These are phyloP conservation scores for Oceanodroma leucorhoa DNA, from an alignment of 2,797 vertebrate genomes.

Conservation along the genomic window DNA sequence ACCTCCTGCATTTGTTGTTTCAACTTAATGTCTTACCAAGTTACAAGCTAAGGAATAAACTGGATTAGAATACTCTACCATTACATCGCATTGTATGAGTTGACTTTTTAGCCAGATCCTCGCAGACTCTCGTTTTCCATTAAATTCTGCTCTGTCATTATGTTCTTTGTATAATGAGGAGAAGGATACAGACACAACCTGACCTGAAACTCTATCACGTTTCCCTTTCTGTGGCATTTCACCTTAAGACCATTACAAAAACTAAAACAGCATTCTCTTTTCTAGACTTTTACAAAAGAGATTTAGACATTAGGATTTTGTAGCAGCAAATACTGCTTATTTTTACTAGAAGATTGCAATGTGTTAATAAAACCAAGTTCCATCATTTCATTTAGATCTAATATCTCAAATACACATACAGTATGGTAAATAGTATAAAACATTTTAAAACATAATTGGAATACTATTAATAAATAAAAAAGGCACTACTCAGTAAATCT, in stretches of 20 bases:
- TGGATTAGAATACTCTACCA: neutral
- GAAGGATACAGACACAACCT: neutral
- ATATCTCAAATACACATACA: neutral
- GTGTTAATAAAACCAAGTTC: neutral
- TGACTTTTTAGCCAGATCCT: neutral
- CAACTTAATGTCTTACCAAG: neutral
- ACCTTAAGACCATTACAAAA: neutral
- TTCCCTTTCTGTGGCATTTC: neutral
- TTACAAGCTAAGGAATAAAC: neutral
- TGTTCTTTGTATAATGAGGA: neutral
- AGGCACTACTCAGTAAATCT: neutral
- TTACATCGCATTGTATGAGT: neutral
- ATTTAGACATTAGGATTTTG: neutral
- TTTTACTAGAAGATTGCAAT: neutral
- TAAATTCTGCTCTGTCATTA: neutral
- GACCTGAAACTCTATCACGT: neutral
- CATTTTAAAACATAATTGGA: neutral
- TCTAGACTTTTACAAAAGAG: neutral
- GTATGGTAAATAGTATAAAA: neutral
- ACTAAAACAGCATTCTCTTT: neutral
- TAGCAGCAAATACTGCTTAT: neutral
- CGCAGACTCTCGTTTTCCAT: neutral
- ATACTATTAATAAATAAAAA: neutral
- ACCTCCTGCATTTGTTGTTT: neutral
- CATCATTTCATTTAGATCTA: neutral